Percentiles rank a stretch among this genome's conserved stretches.
Conservation (phyloP, 2,113 vertebrate species). For the Phylloscopus trochilus region DNA sequence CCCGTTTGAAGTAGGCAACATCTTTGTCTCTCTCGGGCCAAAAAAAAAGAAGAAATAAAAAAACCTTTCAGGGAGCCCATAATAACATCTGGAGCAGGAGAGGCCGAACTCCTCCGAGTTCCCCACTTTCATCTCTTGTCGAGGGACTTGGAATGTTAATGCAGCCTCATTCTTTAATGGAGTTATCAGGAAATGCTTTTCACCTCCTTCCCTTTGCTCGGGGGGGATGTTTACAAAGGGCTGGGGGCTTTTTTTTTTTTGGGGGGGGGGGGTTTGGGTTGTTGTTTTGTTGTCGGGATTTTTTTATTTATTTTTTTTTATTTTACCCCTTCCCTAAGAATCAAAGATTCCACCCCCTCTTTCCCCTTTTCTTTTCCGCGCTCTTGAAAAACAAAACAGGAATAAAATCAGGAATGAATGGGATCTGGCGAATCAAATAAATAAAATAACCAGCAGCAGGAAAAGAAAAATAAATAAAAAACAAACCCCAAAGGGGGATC, state of each 20-base stretch:
- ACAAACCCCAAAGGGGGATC: neutral
- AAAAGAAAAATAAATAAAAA: too few relatives aligned
- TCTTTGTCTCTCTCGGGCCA: slow-evolving; percentile 79
- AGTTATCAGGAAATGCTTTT: slow-evolving; percentile 81
- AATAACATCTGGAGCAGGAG: slow-evolving; percentile 82
- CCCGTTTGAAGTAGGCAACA: slow-evolving; percentile 85
- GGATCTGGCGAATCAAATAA: neutral
- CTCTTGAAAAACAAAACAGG: neutral
- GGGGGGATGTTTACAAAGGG: slow-evolving; percentile 63
- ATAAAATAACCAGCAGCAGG: neutral
- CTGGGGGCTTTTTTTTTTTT: slow-evolving; percentile 27
- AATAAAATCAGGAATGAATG: neutral
- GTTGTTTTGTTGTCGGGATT: slow-evolving; percentile 3
- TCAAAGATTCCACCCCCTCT: neutral
- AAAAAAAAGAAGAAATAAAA: slow-evolving; percentile 77
- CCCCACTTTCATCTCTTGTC: slow-evolving; percentile 70
- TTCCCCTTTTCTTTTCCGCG: neutral
- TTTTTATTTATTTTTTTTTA: neutral
- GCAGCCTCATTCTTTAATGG: slow-evolving; percentile 70
- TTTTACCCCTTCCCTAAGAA: neutral
- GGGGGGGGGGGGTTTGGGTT: neutral
- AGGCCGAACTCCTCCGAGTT: slow-evolving; percentile 58
- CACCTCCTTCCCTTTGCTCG: slow-evolving; percentile 58
- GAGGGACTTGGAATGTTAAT: slow-evolving; percentile 75
- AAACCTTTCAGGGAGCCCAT: slow-evolving; percentile 74